A percentile compares a stretch with the other conserved stretches of the same genome.
Evolutionary conservation across 2,113 vertebrate genomes (phyloP).

Genomic region (Larimichthys polyactis): DNA sequence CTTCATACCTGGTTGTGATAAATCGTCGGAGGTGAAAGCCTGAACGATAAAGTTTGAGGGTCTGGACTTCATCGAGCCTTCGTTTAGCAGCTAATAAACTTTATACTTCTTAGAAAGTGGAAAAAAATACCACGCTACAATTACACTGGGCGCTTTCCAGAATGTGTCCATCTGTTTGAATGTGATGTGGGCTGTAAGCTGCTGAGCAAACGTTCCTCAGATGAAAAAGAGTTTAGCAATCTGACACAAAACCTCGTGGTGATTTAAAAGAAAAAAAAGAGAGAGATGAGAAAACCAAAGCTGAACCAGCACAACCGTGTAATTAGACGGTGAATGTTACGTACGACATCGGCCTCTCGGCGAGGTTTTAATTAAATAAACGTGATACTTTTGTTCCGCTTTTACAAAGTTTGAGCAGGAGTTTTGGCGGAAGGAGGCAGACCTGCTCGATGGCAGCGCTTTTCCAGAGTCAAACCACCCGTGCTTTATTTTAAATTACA

Average conservation of each 20-base stretch:
- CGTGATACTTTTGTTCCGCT: neutral
- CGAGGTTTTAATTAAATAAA: conserved; percentile 7
- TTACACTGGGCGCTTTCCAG: conserved; percentile 20
- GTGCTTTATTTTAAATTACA: conserved; percentile 13
- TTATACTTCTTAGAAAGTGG: neutral
- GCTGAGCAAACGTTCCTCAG: conserved; percentile 27
- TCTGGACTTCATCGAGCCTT: neutral
- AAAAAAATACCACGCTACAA: conserved; percentile 10
- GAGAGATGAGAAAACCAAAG: conserved; percentile 9
- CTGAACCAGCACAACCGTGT: neutral
- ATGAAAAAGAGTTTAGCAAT: conserved; percentile 20
- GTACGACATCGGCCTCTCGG: neutral
- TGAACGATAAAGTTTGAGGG: no score
- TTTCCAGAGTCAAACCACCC: neutral
- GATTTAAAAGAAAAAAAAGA: neutral
- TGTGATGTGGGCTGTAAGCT: conserved; percentile 4
- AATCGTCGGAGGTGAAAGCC: neutral
- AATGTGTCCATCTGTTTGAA: conserved; percentile 41
- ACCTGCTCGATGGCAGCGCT: neutral
- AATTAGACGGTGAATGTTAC: conserved; percentile 14
- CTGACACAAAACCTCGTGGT: conserved; percentile 13
- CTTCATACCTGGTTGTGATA: neutral
- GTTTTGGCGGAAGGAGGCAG: neutral
- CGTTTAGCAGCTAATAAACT: neutral
- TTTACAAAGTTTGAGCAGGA: neutral